Percentiles rank a stretch among this genome's conserved stretches.
These are phyloP conservation scores for Stomorhina lunata DNA, from an alignment of 2,888 invertebrate species.

Conservation along the genomic window DNA sequence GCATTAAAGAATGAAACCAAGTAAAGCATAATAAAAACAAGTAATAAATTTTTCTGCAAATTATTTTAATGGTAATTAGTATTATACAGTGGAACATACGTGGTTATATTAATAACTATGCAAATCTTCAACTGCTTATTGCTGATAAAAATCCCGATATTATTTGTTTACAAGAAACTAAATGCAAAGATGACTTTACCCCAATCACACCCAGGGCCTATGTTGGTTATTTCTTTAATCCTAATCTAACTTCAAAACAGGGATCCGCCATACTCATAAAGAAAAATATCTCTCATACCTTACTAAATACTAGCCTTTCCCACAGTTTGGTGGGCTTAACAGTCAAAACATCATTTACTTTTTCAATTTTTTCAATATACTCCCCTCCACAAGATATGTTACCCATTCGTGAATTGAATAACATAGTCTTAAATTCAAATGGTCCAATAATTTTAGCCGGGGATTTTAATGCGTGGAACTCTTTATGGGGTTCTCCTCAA, in stretches of 20 bases:
- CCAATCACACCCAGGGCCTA: background rate
- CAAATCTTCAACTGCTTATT: background rate
- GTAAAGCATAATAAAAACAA: too few relatives aligned
- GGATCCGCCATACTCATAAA: background rate
- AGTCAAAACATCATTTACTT: too few relatives aligned
- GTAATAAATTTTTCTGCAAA: background rate
- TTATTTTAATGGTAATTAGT: background rate
- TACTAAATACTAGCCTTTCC: too few relatives aligned
- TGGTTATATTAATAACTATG: background rate
- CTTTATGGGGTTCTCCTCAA: too few relatives aligned
- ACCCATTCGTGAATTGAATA: too few relatives aligned
- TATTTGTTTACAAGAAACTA: background rate
- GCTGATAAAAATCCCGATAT: background rate
- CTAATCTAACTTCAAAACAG: background rate
- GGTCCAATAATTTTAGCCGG: background rate
- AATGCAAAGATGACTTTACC: background rate
- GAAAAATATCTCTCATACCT: background rate
- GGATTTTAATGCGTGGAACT: background rate
- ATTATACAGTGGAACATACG: background rate
- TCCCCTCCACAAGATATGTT: background rate
- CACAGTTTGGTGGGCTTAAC: too few relatives aligned
- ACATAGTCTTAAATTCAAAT: too few relatives aligned
- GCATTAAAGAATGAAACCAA: too few relatives aligned
- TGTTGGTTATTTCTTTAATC: background rate
- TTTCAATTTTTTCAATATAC: too few relatives aligned